Evolutionary conservation across 2,888 invertebrate genomes (phyloP), one percentile per base, ranked within the genome.

Genomic region (Ashinkailepas kermadecensis): DNA sequence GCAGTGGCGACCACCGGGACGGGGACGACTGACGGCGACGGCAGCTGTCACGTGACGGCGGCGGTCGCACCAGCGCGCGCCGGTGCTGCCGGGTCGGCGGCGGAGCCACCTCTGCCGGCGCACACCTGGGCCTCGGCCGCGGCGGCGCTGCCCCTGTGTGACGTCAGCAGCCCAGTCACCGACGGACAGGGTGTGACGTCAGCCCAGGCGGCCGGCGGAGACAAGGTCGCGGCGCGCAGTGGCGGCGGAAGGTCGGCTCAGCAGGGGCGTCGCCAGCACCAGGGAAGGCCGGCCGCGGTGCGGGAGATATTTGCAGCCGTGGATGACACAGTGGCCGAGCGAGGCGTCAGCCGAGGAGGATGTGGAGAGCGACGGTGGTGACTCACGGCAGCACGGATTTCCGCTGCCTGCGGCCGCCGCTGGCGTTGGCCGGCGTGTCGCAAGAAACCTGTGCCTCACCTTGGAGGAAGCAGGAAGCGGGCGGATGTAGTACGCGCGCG

Each of bases 31-130:
- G 39, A 39, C 39, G 39, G 39, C 4, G 39, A 39, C 67, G 8
- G 83, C 13, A 11, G 21, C 13, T 57, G 79, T 25, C n/a, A 57
- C 78, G 39, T 85, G 89, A 39, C 92, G 93, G 11, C 39, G 25
- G 39, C 39, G 39, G 39, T 39, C 39, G 39, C 39, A 39, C 39
- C 39, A 39, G 39, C 39, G 39, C 39, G 39, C 62, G 58, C 58
- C n/a, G 23, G 39, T 39, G 39, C 70, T 70, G 70, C 7, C 9
- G 12, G 25, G 25, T 15, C 58, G 11, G 64, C 64, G 21, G 64
- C 64, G n/a, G 21, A 23, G 65, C 23, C 7, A 13, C 10, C 7
- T 25, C 70, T 64, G 64, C 21, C 64, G 39, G 39, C 39, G 39
- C 39, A 4, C 39, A 39, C 39, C 39, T 39, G 39, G 39, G 1